These are phyloP conservation scores for Drosophila takahashii DNA, from an alignment of 1,140 invertebrate genomes.

Conservation along the genomic window DNA sequence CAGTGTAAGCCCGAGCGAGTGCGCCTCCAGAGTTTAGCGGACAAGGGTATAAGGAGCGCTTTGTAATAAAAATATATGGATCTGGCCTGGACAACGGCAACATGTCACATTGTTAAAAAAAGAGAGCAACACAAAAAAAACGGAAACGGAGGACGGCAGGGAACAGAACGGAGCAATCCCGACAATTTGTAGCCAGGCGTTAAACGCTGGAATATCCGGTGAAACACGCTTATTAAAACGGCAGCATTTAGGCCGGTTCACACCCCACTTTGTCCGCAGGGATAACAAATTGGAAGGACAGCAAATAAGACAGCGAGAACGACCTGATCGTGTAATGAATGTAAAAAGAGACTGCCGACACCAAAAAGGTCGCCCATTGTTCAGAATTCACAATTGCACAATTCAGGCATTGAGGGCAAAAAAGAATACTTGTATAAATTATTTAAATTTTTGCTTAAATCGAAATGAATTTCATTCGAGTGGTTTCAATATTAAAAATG, in stretches of 20 bases:
- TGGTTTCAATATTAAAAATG: background rate
- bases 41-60: slow-evolving; percentile 38
- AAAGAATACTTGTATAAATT: background rate
- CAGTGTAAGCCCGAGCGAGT: slow-evolving; percentile 5
- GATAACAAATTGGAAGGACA: slow-evolving; percentile 41
- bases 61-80: slow-evolving; percentile 72
- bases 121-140: slow-evolving; percentile 14
- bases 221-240: slow-evolving; percentile 38
- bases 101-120: slow-evolving; percentile 50
- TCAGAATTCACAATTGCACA: slow-evolving; percentile 9
- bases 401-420: background rate
- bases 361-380: slow-evolving; percentile 11
- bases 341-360: slow-evolving; percentile 8
- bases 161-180: slow-evolving; percentile 30
- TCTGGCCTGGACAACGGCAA: slow-evolving; percentile 46
- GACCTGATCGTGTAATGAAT: slow-evolving; percentile 33
- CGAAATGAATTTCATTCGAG: background rate
- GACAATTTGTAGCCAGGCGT: slow-evolving; percentile 47
- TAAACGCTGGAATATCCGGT: slow-evolving; percentile 37
- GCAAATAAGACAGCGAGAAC: slow-evolving; percentile 16
- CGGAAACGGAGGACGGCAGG: slow-evolving; percentile 12
- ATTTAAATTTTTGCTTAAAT: slow-evolving; percentile 4
- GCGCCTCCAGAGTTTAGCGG: slow-evolving; percentile 20
- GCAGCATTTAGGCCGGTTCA: slow-evolving; percentile 34
- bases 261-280: slow-evolving; percentile 27